Evolutionary conservation across 1,140 invertebrate genomes (phyloP).

Genomic region (Rhynchophorus ferrugineus): DNA sequence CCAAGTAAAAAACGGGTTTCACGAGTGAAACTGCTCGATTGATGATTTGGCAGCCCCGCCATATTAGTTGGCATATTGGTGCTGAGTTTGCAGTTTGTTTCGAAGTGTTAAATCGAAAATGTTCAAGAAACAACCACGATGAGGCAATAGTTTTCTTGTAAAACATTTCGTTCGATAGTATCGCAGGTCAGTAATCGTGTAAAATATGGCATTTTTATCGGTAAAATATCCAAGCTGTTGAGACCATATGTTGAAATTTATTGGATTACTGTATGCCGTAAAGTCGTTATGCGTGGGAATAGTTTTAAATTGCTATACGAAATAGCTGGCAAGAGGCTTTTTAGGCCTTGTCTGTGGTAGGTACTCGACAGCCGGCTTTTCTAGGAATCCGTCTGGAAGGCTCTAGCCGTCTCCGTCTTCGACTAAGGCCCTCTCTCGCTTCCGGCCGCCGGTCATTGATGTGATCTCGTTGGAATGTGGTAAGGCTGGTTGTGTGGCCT

Average conservation of each 20-base stretch:
- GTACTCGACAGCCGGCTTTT: slow-evolving; percentile 23
- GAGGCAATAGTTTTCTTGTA: no score
- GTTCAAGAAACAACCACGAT: no score
- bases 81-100: not conserved
- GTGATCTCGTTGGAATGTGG: slow-evolving; percentile 42
- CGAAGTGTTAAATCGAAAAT: no score
- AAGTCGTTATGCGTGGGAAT: no score
- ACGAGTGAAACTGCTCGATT: no score
- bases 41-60: not conserved
- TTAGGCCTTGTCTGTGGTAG: not conserved
- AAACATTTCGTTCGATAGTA: no score
- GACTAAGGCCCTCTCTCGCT: slow-evolving; percentile 10
- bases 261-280: no score
- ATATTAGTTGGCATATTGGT: not conserved
- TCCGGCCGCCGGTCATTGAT: slow-evolving; percentile 41
- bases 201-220: not conserved
- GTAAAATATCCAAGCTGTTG: not conserved
- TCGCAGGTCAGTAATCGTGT: not conserved
- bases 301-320: no score
- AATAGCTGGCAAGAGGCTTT: no score
- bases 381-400: slow-evolving; percentile 28
- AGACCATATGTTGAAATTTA: not conserved
- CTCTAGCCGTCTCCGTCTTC: slow-evolving; percentile 23
- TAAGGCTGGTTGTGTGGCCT: slow-evolving; percentile 32
- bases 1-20: no score